Conservation (phyloP, 2,888 invertebrate species). For the Trilocha varians region DNA sequence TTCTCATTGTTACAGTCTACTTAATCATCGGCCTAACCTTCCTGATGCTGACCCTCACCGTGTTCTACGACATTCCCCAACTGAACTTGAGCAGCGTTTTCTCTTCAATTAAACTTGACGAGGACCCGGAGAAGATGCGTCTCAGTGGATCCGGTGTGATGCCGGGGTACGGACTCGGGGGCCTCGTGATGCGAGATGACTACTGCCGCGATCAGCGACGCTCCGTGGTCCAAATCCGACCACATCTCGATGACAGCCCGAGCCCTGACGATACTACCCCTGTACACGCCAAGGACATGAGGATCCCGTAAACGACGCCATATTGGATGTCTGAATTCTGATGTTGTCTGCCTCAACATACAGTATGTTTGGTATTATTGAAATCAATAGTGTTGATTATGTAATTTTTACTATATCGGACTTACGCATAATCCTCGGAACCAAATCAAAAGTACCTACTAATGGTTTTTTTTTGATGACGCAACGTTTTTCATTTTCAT, state of each 20-base stretch:
- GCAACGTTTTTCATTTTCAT: no score
- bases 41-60: conserved; percentile 87
- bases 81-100: conserved; percentile 87
- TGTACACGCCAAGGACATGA: conserved; percentile 71
- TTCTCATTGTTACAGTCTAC: conserved; percentile 73
- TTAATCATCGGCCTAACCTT: conserved; percentile 85
- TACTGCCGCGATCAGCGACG: conserved; percentile 70
- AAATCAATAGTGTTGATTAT: no score
- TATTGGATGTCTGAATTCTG: no score
- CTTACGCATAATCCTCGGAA: no score
- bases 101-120: conserved; percentile 74
- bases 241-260: conserved; percentile 78
- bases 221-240: conserved; percentile 77
- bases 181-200: conserved; percentile 61
- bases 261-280: conserved; percentile 80
- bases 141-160: conserved; percentile 71
- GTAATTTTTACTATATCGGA: no score
- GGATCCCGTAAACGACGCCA: conserved; percentile 64
- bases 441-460: no score
- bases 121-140: conserved; percentile 79
- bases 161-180: conserved; percentile 62
- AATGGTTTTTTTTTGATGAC: no score
- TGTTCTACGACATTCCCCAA: conserved; percentile 92
- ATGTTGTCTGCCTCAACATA: no score
- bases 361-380: no score